Evolutionary conservation across 2,797 vertebrate genomes (phyloP).

Genomic region (Choloepus didactylus): DNA sequence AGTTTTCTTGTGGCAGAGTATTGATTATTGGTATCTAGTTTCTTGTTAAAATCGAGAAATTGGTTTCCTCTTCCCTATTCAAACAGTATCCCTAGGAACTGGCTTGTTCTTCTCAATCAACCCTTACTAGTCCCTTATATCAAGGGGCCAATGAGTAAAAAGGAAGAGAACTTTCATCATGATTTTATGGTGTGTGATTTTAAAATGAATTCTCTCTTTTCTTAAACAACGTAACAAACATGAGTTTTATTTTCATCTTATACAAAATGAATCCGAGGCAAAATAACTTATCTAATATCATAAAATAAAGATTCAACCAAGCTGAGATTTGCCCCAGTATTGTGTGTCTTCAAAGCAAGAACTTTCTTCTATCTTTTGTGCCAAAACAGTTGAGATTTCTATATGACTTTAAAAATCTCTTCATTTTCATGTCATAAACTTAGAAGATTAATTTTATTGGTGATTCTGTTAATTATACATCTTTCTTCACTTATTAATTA

Average conservation of each 20-base stretch:
- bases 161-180: not conserved
- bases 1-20: constrained; percentile 7
- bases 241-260: not conserved
- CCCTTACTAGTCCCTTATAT: not conserved
- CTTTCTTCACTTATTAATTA: not conserved
- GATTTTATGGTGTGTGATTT: not conserved
- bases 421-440: not conserved
- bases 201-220: not conserved
- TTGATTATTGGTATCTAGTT: not conserved
- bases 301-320: not conserved
- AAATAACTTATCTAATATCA: not conserved
- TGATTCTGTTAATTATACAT: not conserved
- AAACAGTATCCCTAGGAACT: not conserved
- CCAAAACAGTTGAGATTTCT: not conserved
- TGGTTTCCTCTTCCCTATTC: not conserved
- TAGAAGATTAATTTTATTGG: constrained; percentile 19
- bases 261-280: not conserved
- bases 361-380: not conserved
- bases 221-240: not conserved
- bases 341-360: not conserved
- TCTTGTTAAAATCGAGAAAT: not conserved
- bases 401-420: not conserved
- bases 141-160: not conserved
- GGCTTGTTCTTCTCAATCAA: not conserved
- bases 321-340: not conserved